Percentiles rank a stretch among this genome's conserved stretches.
These are phyloP conservation scores for Suncus etruscus DNA, from an alignment of 2,113 vertebrate species.

Conservation along the genomic window DNA sequence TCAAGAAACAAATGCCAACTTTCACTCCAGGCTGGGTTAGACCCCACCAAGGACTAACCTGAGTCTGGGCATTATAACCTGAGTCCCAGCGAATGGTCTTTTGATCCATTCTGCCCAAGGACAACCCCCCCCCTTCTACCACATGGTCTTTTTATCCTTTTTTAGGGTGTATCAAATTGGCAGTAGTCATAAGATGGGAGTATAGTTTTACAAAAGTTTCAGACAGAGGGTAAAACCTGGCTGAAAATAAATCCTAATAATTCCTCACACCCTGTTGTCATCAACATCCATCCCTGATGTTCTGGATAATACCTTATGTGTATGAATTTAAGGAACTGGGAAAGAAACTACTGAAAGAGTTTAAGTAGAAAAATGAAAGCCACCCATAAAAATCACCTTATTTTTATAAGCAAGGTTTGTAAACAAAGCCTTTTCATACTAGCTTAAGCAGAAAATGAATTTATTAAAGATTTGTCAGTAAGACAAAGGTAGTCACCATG, in stretches of 20 bases:
- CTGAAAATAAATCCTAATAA: not conserved
- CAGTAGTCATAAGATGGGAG: not conserved
- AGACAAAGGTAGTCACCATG: too few relatives aligned
- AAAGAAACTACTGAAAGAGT: slow-evolving; percentile 12
- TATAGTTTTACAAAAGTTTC: not conserved
- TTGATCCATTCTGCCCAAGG: not conserved
- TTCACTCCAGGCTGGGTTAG: not conserved
- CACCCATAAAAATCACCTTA: not conserved
- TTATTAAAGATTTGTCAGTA: too few relatives aligned
- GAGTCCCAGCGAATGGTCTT: too few relatives aligned
- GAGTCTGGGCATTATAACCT: not conserved
- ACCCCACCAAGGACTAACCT: not conserved
- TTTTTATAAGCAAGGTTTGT: slow-evolving; percentile 23
- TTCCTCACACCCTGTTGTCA: not conserved
- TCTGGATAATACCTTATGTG: not conserved
- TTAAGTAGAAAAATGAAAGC: slow-evolving; percentile 27
- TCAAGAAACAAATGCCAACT: not conserved
- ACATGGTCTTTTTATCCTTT: not conserved
- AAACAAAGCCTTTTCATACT: not conserved
- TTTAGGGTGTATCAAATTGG: slow-evolving; percentile 22
- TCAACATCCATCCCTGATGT: not conserved
- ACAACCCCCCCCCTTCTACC: not conserved
- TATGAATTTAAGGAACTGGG: not conserved
- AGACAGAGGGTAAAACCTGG: not conserved
- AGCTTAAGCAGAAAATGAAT: slow-evolving; percentile 48